Evolutionary conservation across 2,797 vertebrate species (phyloP).

Genomic region (Tauraco hartlaubi): DNA sequence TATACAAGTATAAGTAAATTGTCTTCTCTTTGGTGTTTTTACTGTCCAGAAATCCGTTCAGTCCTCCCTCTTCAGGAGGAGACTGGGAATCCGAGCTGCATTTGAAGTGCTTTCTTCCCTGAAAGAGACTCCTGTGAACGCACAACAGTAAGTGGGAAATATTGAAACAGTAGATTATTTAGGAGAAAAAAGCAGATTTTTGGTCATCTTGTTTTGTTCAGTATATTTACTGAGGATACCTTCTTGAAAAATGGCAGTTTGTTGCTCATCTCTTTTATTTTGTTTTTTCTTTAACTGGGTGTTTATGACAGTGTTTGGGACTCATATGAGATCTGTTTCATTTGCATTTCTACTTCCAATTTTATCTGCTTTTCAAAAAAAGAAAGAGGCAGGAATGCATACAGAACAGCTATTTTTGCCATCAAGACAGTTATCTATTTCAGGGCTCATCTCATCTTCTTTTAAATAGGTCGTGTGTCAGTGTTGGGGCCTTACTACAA

Average conservation of each 20-base stretch:
- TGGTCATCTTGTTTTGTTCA: background rate
- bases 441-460: background rate
- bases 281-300: background rate
- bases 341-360: background rate
- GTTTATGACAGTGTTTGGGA: background rate
- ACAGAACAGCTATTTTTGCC: background rate
- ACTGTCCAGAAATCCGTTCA: conserved; percentile 90
- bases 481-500: conserved; percentile 74
- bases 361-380: background rate
- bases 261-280: background rate
- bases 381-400: background rate
- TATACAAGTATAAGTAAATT: background rate
- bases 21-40: conserved; percentile 18
- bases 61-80: conserved; percentile 90
- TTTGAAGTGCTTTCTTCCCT: conserved; percentile 88
- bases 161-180: background rate
- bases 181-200: background rate
- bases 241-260: background rate
- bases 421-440: background rate
- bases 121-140: background rate
- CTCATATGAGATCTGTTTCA: background rate
- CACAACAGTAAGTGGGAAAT: conserved; percentile 62
- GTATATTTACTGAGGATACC: background rate
- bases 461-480: conserved; percentile 75
- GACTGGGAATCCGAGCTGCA: conserved; percentile 91